Evolutionary conservation across 92 coral and sea anemone genomes (phyloP), one percentile per base, ranked within the genome.

Genomic region (Galaxea fascicularis): DNA sequence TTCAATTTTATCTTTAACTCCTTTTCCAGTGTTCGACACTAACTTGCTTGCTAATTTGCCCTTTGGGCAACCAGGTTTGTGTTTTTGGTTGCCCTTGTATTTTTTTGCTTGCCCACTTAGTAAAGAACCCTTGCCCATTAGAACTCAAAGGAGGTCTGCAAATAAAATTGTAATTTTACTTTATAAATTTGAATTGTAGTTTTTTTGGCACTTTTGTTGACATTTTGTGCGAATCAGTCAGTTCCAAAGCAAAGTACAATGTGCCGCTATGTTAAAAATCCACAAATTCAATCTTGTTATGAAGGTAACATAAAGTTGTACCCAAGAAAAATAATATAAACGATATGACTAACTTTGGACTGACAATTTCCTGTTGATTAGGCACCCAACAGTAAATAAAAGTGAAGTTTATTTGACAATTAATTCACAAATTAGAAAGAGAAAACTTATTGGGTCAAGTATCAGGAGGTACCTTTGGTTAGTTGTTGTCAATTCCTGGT

Each of bases 1-100:
- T 83, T 88, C 82, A 82, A 82, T 77, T 76, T 73, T 87, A 26
- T 87, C 90, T 79, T 87, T 87, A 57, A 87, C 86, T 80, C 72
- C 85, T 57, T 63, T 88, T 71, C 74, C n/a, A n/a, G n/a, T n/a
- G n/a, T n/a, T n/a, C n/a, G n/a, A n/a, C n/a, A n/a, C n/a, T n/a
- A n/a, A n/a, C n/a, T n/a, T n/a, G n/a, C n/a, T n/a, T n/a, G n/a
- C 41, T 35, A 35, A 6, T 35, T 35, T 35, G 41, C 41, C 6
- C 41, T 35, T 35, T 6, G 6, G 41, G n/a, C n/a, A n/a, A n/a
- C n/a, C n/a, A n/a, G n/a, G n/a, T n/a, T n/a, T n/a, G n/a, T n/a
- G n/a, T n/a, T n/a, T n/a, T n/a, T n/a, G n/a, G n/a, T n/a, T n/a
- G n/a, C n/a, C n/a, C n/a, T n/a, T n/a, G n/a, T n/a, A n/a, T n/a